A percentile compares a stretch with the other conserved stretches of the same genome.
Evolutionary conservation across 1,140 invertebrate species (phyloP).

Genomic region (Drosophila orena): DNA sequence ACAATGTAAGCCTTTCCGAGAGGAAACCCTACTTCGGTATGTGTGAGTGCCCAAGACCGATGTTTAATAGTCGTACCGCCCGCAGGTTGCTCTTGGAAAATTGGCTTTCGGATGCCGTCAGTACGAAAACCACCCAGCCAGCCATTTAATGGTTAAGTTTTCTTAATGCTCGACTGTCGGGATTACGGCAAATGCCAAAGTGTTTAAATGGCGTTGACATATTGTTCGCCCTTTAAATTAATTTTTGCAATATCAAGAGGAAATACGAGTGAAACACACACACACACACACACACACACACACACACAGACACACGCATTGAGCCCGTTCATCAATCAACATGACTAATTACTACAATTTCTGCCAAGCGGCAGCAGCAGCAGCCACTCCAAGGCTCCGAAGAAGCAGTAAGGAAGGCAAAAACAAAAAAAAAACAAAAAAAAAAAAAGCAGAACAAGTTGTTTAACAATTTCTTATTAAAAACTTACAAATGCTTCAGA

Average conservation of each 20-base stretch:
- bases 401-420: conserved; percentile 10
- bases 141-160: conserved; percentile 72
- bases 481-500: conserved; percentile 65
- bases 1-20: conserved; percentile 46
- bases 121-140: conserved; percentile 13
- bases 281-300: conserved; percentile 1
- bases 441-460: conserved; percentile 61
- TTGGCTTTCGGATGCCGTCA: conserved; percentile 73
- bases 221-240: conserved; percentile 56
- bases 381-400: neutral
- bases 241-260: conserved; percentile 34
- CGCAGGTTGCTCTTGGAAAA: conserved; percentile 67
- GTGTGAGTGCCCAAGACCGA: conserved; percentile 15
- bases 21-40: neutral
- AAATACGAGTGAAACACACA: conserved; percentile 13
- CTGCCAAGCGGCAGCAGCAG: conserved; percentile 48
- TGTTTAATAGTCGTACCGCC: conserved; percentile 72
- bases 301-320: too few relatives aligned
- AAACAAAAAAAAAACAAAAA: conserved; percentile 8
- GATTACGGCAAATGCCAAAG: conserved; percentile 62
- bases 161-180: conserved; percentile 63
- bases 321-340: conserved; percentile 72
- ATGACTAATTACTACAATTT: conserved; percentile 78
- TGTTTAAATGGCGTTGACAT: conserved; percentile 74
- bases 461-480: conserved; percentile 82